Evolutionary conservation across 2,888 invertebrate genomes (phyloP), one percentile per base, ranked within the genome.

Genomic region (Colletes collaris): DNA sequence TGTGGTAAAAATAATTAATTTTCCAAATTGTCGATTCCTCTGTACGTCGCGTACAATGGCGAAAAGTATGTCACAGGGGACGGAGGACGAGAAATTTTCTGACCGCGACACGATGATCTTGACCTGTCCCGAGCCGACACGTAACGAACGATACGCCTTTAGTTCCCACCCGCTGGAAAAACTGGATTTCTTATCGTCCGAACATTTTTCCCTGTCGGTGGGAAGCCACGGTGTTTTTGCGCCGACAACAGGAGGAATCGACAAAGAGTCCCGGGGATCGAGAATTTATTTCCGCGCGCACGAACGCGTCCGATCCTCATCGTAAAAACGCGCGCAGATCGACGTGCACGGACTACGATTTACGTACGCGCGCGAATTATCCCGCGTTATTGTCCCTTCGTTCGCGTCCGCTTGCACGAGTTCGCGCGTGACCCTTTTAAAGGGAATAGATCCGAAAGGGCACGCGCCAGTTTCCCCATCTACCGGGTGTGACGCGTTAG

Each of bases 71-170:
- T 56, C 66, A 27, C 27, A 27, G 27, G 27, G 40, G 40, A 55
- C 11, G 7, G 49, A 35, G 62, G 52, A 46, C 27, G 40, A 60
- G 53, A 44, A 64, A 70, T 78, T 55, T 65, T 78, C 76, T 64
- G 64, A 69, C 77, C 71, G 62, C 68, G 71, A 66, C 62, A 58
- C 53, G 56, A 55, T 76, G 79, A 76, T 76, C 79, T 79, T 79
- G 79, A 76, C 78, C 76, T 53, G 13, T 55, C 71, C 50, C 46
- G 63, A 76, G 13, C 37, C 49, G 49, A 37, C 40, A 19, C 66
- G 37, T 52, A 73, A 49, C 76, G n/a, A 37, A 27, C 27, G 27
- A 27, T 19, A 19, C 60, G 44, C 53, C 8, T 11, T 7, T 11
- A 35, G 13, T 8, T 27, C 44, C 40, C 40, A 46, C 16, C 49